A percentile compares a stretch with the other conserved stretches of the same genome.
phyloP scores from a whole-genome alignment of 2,888 invertebrate genomes.

The Meteorus colon region DNA sequence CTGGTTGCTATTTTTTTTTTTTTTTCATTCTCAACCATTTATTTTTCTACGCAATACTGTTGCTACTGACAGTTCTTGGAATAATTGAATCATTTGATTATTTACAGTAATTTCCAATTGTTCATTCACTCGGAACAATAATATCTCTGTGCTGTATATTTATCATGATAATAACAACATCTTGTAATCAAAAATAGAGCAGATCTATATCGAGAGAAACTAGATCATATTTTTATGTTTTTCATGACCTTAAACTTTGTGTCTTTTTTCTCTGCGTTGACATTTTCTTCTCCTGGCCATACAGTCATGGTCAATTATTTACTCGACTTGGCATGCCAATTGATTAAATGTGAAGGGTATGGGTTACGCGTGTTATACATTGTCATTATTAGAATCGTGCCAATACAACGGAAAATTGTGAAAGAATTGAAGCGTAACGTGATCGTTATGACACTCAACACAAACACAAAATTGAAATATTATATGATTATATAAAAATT shows the following conservation, averaged over 20 bases:
- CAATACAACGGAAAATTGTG: background rate
- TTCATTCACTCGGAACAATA: conserved; percentile 56
- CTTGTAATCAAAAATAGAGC: background rate
- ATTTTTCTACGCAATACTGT: conserved; percentile 8
- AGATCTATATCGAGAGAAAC: background rate
- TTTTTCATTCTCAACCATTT: background rate
- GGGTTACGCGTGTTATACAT: background rate
- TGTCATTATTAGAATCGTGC: background rate
- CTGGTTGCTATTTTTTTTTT: conserved; percentile 4
- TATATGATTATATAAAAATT: background rate
- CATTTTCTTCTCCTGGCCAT: background rate
- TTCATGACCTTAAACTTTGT: background rate
- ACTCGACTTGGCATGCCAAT: conserved; percentile 8
- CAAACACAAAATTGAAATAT: background rate
- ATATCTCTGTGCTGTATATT: background rate
- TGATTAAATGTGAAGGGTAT: conserved; percentile 8
- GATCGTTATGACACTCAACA: background rate
- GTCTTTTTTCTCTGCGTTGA: background rate
- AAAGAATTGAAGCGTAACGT: background rate
- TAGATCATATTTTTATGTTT: background rate
- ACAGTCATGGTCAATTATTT: conserved; percentile 19
- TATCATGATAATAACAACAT: background rate
- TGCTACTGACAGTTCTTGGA: conserved; percentile 37
- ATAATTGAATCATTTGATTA: conserved; percentile 60
- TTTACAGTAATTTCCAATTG: conserved; percentile 42